These are phyloP conservation scores for Drosophila guanche DNA, from an alignment of 1,140 invertebrate species.

Conservation along the genomic window DNA sequence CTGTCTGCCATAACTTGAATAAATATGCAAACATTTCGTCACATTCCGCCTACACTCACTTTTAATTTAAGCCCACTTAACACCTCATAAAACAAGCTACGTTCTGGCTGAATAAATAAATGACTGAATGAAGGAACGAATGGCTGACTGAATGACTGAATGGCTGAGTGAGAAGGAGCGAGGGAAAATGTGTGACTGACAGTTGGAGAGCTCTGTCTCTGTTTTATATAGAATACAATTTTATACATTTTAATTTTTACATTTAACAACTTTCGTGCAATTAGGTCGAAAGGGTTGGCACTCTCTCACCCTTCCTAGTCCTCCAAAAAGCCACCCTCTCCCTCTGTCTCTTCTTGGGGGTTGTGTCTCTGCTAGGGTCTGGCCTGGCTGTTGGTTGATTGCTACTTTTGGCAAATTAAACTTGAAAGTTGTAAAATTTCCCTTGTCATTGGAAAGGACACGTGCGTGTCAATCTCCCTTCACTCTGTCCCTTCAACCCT, in stretches of 20 bases:
- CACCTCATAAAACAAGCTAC: slow-evolving; percentile 77
- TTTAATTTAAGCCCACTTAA: slow-evolving; percentile 82
- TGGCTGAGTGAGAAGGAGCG: not conserved
- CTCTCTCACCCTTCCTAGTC: slow-evolving; percentile 6
- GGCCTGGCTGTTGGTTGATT: slow-evolving; percentile 64
- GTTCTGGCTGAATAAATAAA: slow-evolving; percentile 62
- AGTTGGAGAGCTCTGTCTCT: slow-evolving; percentile 27
- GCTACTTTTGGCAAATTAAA: slow-evolving; percentile 81
- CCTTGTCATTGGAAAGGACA: slow-evolving; percentile 81
- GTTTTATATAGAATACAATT: slow-evolving; percentile 77
- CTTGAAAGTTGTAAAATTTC: slow-evolving; percentile 82
- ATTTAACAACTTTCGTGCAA: slow-evolving; percentile 82
- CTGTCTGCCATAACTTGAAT: slow-evolving; percentile 66
- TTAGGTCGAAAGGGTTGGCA: slow-evolving; percentile 74
- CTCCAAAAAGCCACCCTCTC: slow-evolving; percentile 44
- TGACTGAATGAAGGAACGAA: slow-evolving; percentile 18
- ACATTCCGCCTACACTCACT: slow-evolving; percentile 59
- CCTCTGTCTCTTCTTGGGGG: slow-evolving; percentile 13
- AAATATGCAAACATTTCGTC: slow-evolving; percentile 80
- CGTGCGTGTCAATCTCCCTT: slow-evolving; percentile 61
- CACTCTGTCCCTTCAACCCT: slow-evolving; percentile 18
- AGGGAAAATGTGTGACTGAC: slow-evolving; percentile 38
- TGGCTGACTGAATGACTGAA: slow-evolving; percentile 20
- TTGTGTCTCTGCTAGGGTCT: slow-evolving; percentile 4
- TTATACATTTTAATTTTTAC: slow-evolving; percentile 80